Base-by-base conservation (phyloP, 2,797 vertebrate species). In the Ciconia nigra region DNA sequence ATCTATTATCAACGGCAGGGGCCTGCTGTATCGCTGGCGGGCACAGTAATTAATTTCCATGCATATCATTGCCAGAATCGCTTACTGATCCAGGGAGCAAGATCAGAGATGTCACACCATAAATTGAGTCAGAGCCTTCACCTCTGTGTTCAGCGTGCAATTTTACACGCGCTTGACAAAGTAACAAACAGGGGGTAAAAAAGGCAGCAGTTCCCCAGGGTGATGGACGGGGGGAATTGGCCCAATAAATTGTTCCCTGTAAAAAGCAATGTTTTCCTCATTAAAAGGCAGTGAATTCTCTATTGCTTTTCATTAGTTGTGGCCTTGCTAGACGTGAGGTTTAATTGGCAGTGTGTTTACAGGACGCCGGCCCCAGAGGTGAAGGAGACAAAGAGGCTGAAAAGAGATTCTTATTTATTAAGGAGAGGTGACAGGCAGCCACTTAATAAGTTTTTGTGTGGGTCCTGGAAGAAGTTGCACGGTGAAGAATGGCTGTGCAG, bases 381-480 rank as follows among this genome's bases (percentile, higher is more conserved):
- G 98, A 98, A 97, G 96, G 97, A 98, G 97, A 98, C 98, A 98
- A 97, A 97, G 94, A 96, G 95, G 96, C 98, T 96, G 98, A 98
- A 99, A 99, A 98, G 98, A 99, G 98, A 99, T 99, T 99, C 99
- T 99, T 99, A 99, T 99, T 99, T 99, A 99, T 99, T 99, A 99
- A 99, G 98, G 98, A 97, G 98, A 99, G 98, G 98, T 99, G 99
- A 99, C 99, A 99, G 99, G 99, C 98, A 97, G 98, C 97, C 61
- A 98, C 98, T 99, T 99, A 99, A 99, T 99, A 99, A 99, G 98
- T 99, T 99, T 98, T 98, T 81, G 24, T 97, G 92, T 77, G 76
- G 77, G 93, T 81, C 87, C 87, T 42, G 80, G 92, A 96, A 97
- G 96, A 90, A 97, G 95, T 98, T 98, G 70, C 76, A 65, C 78